phyloP scores from a whole-genome alignment of 2,888 invertebrate genomes.

The Erebia palarica region DNA sequence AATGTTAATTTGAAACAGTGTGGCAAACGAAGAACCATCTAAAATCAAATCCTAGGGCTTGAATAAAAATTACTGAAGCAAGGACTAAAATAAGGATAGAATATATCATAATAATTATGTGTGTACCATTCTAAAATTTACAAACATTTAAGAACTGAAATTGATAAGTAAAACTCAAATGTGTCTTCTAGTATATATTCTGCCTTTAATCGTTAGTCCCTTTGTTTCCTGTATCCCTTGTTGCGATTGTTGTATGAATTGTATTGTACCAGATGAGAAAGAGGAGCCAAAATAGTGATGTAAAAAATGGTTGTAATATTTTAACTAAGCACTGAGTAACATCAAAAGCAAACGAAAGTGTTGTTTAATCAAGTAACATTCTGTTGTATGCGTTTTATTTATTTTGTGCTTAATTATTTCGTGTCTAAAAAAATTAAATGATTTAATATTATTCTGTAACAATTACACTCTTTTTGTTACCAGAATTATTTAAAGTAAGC shows the following conservation, averaged over 20 bases:
- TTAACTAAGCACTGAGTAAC: not conserved
- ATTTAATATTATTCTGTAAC: too few relatives aligned
- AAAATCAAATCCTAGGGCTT: not conserved
- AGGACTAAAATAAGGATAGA: not conserved
- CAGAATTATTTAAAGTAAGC: too few relatives aligned
- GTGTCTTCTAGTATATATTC: slow-evolving; percentile 49
- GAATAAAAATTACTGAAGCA: not conserved
- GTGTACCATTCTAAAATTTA: not conserved
- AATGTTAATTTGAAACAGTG: not conserved
- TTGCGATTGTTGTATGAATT: slow-evolving; percentile 53
- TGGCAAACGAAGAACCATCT: not conserved
- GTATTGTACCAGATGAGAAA: slow-evolving; percentile 48
- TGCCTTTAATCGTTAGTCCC: slow-evolving; percentile 52
- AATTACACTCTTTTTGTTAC: too few relatives aligned
- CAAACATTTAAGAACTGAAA: not conserved
- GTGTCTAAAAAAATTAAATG: too few relatives aligned
- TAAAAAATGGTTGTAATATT: not conserved
- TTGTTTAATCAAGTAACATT: not conserved
- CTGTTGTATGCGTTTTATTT: not conserved
- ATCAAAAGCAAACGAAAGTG: not conserved
- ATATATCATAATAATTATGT: not conserved
- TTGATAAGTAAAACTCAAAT: slow-evolving; percentile 36
- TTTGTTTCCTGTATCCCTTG: slow-evolving; percentile 56
- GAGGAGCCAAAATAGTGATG: not conserved
- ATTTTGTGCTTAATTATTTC: not conserved